Percentiles rank a stretch among this genome's conserved stretches.
phyloP scores from a whole-genome alignment of 2,888 invertebrate species.

The Agriopis marginaria region DNA sequence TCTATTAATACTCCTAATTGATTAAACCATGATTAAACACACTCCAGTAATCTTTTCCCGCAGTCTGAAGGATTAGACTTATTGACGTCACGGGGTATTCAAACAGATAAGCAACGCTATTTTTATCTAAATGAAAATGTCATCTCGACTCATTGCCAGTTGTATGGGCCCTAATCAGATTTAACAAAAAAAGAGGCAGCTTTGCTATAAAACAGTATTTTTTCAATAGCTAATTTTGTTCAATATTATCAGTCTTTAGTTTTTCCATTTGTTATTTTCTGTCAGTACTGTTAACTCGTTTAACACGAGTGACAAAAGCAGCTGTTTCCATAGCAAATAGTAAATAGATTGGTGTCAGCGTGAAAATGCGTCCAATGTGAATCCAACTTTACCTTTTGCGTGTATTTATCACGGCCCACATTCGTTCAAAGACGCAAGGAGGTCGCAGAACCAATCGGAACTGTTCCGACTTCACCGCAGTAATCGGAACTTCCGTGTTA shows the following conservation, averaged over 20 bases:
- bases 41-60: conserved; percentile 7
- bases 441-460: conserved; percentile 53
- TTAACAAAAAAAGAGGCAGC: too few species aligned
- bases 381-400: neutral
- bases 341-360: neutral
- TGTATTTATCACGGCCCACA: conserved; percentile 26
- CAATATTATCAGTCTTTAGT: too few species aligned
- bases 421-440: conserved; percentile 42
- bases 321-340: too few species aligned
- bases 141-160: too few species aligned
- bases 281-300: too few species aligned
- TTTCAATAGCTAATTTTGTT: too few species aligned
- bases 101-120: conserved; percentile 16
- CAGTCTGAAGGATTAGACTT: neutral
- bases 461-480: conserved; percentile 39
- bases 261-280: too few species aligned
- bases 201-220: too few species aligned
- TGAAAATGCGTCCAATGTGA: neutral
- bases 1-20: neutral
- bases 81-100: conserved; percentile 1
- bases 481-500: conserved; percentile 47
- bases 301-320: too few species aligned
- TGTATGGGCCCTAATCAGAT: too few species aligned
- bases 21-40: conserved; percentile 1
- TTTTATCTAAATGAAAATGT: conserved; percentile 2